phyloP scores from a whole-genome alignment of 2,797 vertebrate genomes.

The Crocodylus rhombifer region DNA sequence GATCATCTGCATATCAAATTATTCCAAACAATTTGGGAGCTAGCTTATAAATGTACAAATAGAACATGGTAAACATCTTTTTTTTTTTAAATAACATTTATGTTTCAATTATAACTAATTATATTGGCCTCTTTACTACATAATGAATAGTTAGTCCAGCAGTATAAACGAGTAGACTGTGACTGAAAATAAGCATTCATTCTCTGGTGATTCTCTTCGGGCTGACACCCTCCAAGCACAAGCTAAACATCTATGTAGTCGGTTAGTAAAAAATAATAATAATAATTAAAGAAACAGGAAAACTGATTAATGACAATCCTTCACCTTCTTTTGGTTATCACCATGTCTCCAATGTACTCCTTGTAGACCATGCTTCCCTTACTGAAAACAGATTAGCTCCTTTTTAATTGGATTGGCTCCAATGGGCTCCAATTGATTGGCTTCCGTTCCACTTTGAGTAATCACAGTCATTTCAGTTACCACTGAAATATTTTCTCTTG shows the following conservation, averaged over 20 bases:
- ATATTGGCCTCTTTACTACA: neutral
- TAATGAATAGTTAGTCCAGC: neutral
- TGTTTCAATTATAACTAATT: neutral
- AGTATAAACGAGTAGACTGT: neutral
- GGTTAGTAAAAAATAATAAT: neutral
- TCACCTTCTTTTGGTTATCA: slow-evolving; percentile 17
- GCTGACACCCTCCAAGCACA: neutral
- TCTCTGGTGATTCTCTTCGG: neutral
- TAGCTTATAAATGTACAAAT: no score
- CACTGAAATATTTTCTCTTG: slow-evolving; percentile 32
- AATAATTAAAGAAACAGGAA: neutral
- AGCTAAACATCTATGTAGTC: neutral
- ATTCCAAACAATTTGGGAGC: neutral
- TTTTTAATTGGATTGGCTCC: slow-evolving; percentile 70
- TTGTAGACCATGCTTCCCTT: slow-evolving; percentile 13
- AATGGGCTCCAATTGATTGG: slow-evolving; percentile 51
- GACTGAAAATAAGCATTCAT: neutral
- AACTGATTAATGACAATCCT: slow-evolving; percentile 15
- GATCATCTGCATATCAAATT: neutral
- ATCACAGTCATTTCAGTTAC: slow-evolving; percentile 33
- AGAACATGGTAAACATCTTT: neutral
- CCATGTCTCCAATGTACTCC: slow-evolving; percentile 1
- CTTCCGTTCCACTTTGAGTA: slow-evolving; percentile 56
- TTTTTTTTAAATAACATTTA: neutral
- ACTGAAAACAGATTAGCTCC: slow-evolving; percentile 40